These are phyloP conservation scores for Taenioides sp. DNA, from an alignment of 2,797 vertebrate genomes.

Conservation along the genomic window DNA sequence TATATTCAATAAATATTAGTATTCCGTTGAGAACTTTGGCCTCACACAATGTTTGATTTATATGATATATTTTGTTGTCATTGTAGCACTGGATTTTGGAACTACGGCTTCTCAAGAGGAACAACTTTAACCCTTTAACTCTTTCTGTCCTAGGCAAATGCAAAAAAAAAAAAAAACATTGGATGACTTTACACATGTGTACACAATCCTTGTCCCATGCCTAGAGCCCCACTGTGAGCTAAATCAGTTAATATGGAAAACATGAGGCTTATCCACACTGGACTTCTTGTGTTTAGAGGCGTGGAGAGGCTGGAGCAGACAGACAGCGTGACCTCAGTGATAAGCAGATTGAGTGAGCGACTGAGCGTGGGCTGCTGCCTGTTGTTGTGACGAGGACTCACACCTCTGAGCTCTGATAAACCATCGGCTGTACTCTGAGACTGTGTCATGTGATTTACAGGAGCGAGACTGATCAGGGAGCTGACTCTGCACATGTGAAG, in stretches of 20 bases:
- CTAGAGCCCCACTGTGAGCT: conserved; percentile 8
- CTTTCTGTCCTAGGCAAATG: too few relatives aligned
- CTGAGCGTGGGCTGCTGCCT: conserved; percentile 34
- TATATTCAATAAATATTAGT: too few relatives aligned
- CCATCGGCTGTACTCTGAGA: conserved; percentile 13
- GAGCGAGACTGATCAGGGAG: background rate
- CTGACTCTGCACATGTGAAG: background rate
- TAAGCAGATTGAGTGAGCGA: conserved; percentile 63
- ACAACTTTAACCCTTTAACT: too few relatives aligned
- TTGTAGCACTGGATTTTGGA: too few relatives aligned
- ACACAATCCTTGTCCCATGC: too few relatives aligned
- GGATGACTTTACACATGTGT: too few relatives aligned
- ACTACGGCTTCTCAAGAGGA: too few relatives aligned
- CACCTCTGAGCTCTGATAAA: conserved; percentile 30
- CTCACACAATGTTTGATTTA: too few relatives aligned
- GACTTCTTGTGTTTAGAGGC: conserved; percentile 39
- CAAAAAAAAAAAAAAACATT: too few relatives aligned
- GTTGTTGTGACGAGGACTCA: conserved; percentile 52
- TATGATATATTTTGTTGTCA: too few relatives aligned
- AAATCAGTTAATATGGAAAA: conserved; percentile 21
- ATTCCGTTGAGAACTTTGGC: too few relatives aligned
- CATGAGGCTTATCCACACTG: conserved; percentile 41
- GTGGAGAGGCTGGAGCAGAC: conserved; percentile 47
- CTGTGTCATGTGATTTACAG: background rate
- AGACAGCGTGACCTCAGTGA: conserved; percentile 68